Evolutionary conservation across 2,888 invertebrate genomes (phyloP), one percentile per base, ranked within the genome.

Genomic region (Mylabris sibirica): DNA sequence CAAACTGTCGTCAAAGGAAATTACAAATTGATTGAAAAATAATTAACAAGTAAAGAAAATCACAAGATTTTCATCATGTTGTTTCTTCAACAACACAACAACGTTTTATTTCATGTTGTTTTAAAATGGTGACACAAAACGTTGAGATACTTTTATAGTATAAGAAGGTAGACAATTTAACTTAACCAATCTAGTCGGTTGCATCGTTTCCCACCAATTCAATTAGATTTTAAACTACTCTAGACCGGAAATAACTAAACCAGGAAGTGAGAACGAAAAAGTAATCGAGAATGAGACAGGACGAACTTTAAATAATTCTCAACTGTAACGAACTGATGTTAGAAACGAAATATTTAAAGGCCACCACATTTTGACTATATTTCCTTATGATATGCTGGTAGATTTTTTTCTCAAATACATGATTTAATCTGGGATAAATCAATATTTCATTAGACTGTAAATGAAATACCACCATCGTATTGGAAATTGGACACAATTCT

Each of bases 151-250:
- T 17, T 44, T 6, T 5, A 17, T 44, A n/a, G n/a, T 6, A 30
- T 44, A 8, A 4, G 17, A 44, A 17, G 17, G 3, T n/a, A 44
- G 44, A 44, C 44, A 53, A 53, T 60, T 64, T 60, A 72, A 72
- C 63, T 72, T 70, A 70, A 63, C 64, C 70, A 70, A 64, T 66
- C 65, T 65, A 63, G 65, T 59, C 49, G 70, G 60, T 68, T 66
- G 72, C 68, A 66, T 63, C 70, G 68, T 72, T 72, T 72, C 72
- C 70, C 68, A 70, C 68, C 72, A 62, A 72, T 70, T 70, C 72
- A 72, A 72, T 70, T 72, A 68, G 68, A 72, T 70, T 72, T 72
- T 70, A 72, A 72, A 72, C 68, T 66, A 70, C 65, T 70, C 59
- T 53, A 44, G 57, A 68, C 69, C 62, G 66, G 68, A 72, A 66